Percentiles rank a stretch among this genome's conserved stretches.
Evolutionary conservation across 1,140 invertebrate genomes (phyloP).

Genomic region (Hylaeus anthracinus): DNA sequence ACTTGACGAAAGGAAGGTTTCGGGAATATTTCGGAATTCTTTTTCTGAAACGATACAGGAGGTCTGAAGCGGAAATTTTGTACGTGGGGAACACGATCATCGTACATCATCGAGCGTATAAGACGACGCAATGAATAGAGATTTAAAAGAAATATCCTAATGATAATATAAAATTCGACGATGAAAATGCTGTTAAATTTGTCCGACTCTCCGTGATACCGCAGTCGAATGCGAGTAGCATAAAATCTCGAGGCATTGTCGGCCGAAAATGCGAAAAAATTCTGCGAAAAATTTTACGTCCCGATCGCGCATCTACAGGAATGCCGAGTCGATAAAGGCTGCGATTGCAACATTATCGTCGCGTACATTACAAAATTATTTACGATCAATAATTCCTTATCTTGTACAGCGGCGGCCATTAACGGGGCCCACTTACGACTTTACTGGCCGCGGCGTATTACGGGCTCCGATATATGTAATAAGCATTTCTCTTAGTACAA

Average conservation of each 20-base stretch:
- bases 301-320: slow-evolving; percentile 55
- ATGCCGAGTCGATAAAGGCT: slow-evolving; percentile 52
- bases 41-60: no score
- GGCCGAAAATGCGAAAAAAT: not conserved
- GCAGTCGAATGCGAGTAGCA: no score
- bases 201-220: not conserved
- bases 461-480: slow-evolving; percentile 10
- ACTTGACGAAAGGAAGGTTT: no score
- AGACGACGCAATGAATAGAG: no score
- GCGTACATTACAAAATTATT: slow-evolving; percentile 65
- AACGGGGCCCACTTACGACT: slow-evolving; percentile 59
- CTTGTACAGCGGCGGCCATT: slow-evolving; percentile 57
- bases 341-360: slow-evolving; percentile 63
- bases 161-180: no score
- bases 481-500: slow-evolving; percentile 26
- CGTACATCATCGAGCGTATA: no score
- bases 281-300: slow-evolving; percentile 34
- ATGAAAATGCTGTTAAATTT: no score
- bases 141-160: no score
- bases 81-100: no score
- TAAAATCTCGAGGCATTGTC: not conserved
- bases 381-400: slow-evolving; percentile 67
- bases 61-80: no score
- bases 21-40: no score
- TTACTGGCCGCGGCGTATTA: slow-evolving; percentile 43